Evolutionary conservation across 2,113 vertebrate species (phyloP).

Genomic region (Triplophysa rosa): DNA sequence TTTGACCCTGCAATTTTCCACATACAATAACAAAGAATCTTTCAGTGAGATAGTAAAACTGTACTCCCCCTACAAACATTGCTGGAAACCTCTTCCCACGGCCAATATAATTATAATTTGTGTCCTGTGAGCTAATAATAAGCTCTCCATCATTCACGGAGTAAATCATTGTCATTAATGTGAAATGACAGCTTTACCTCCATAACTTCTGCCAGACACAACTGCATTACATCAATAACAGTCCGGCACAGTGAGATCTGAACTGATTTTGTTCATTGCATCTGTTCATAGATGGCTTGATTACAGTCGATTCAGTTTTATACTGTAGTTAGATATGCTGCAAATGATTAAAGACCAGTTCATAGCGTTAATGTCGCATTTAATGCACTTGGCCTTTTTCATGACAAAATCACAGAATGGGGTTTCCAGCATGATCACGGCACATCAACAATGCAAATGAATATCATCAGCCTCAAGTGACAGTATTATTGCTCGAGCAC

Average conservation of each 20-base stretch:
- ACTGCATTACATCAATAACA: neutral
- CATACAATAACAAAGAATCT: neutral
- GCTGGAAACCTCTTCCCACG: constrained; percentile 12
- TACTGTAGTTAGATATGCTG: neutral
- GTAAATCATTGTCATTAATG: constrained; percentile 34
- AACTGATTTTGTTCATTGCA: neutral
- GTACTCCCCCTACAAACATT: neutral
- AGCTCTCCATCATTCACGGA: constrained; percentile 1
- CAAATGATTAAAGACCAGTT: neutral
- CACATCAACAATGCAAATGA: constrained; percentile 41
- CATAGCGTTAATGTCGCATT: constrained; percentile 2
- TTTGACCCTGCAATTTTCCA: neutral
- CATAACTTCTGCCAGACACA: neutral
- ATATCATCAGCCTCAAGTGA: constrained; percentile 32
- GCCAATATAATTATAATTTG: constrained; percentile 10
- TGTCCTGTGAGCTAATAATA: constrained; percentile 15
- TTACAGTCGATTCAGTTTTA: neutral
- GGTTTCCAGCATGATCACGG: neutral
- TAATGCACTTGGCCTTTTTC: constrained; percentile 6
- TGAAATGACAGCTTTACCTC: constrained; percentile 46
- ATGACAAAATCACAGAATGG: neutral
- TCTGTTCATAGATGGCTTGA: neutral
- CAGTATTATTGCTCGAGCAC: constrained; percentile 38
- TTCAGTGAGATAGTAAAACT: no score
- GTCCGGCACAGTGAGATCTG: constrained; percentile 1